These are phyloP conservation scores for Phortica variegata DNA, from an alignment of 1,140 invertebrate species.

Conservation along the genomic window DNA sequence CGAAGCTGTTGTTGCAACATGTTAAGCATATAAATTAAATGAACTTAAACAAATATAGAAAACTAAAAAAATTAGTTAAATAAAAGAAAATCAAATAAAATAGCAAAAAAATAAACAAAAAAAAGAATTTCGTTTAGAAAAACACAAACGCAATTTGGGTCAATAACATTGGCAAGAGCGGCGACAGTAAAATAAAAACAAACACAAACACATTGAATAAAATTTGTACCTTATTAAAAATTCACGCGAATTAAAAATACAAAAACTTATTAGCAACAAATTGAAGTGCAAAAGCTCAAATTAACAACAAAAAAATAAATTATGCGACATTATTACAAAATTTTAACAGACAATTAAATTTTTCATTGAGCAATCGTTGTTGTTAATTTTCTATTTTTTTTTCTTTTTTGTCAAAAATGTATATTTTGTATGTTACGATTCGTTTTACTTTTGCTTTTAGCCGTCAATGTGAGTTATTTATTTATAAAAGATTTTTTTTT, in stretches of 20 bases:
- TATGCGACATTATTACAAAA: too few relatives aligned
- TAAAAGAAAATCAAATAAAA: too few relatives aligned
- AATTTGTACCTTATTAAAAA: constrained; percentile 41
- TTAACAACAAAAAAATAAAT: too few relatives aligned
- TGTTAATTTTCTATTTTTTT: background rate
- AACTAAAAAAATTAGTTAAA: too few relatives aligned
- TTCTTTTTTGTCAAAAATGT: constrained; percentile 11
- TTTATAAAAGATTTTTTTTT: background rate
- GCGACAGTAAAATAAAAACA: constrained; percentile 16
- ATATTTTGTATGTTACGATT: constrained; percentile 5
- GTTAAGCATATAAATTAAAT: too few relatives aligned
- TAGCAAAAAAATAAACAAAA: too few relatives aligned
- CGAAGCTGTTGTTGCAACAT: too few relatives aligned
- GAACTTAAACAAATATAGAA: too few relatives aligned
- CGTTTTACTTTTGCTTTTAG: constrained; percentile 13
- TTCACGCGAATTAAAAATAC: constrained; percentile 15
- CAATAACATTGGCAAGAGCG: constrained; percentile 44
- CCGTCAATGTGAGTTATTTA: background rate
- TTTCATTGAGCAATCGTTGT: too few relatives aligned
- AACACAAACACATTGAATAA: constrained; percentile 9
- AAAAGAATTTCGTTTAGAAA: constrained; percentile 17
- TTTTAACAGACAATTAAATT: too few relatives aligned
- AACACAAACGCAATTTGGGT: constrained; percentile 33
- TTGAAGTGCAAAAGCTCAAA: too few relatives aligned
- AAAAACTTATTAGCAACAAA: too few relatives aligned